phyloP scores from a whole-genome alignment of 1,140 invertebrate species.

The Nasonia vitripennis region DNA sequence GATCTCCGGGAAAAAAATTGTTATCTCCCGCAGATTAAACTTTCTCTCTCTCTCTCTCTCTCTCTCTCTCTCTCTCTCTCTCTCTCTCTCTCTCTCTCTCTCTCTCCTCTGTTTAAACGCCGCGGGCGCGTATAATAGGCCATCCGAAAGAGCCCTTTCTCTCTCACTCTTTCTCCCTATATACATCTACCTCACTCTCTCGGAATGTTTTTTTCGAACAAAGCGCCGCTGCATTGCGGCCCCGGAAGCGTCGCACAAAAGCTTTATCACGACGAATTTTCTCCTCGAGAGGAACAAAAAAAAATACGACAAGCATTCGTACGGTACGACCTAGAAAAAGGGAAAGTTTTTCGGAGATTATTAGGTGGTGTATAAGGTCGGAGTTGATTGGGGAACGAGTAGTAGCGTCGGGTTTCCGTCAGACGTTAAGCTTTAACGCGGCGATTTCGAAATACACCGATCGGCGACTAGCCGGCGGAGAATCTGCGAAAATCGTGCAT shows the following conservation, averaged over 20 bases:
- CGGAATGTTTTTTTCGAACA: constrained; percentile 4
- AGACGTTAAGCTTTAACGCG: too few relatives aligned
- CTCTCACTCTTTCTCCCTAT: neutral
- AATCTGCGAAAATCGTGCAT: too few relatives aligned
- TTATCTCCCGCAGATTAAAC: constrained; percentile 1
- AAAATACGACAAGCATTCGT: too few relatives aligned
- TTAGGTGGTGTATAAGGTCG: neutral
- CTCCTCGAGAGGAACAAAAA: neutral
- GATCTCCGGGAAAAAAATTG: neutral
- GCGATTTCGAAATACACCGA: too few relatives aligned
- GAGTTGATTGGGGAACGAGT: neutral
- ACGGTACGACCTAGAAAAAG: neutral
- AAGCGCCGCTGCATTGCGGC: neutral
- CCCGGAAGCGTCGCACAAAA: neutral
- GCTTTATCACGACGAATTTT: neutral
- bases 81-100: neutral
- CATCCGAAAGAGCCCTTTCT: neutral
- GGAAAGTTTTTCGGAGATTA: neutral
- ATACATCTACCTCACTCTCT: neutral
- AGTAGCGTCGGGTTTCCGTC: too few relatives aligned
- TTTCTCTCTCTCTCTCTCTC: neutral
- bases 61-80: too few relatives aligned
- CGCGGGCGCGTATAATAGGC: neutral
- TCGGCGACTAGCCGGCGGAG: too few relatives aligned
- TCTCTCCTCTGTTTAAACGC: neutral